phyloP scores from a whole-genome alignment of 92 coral and sea anemone species.

The Parazoanthus swiftii region DNA sequence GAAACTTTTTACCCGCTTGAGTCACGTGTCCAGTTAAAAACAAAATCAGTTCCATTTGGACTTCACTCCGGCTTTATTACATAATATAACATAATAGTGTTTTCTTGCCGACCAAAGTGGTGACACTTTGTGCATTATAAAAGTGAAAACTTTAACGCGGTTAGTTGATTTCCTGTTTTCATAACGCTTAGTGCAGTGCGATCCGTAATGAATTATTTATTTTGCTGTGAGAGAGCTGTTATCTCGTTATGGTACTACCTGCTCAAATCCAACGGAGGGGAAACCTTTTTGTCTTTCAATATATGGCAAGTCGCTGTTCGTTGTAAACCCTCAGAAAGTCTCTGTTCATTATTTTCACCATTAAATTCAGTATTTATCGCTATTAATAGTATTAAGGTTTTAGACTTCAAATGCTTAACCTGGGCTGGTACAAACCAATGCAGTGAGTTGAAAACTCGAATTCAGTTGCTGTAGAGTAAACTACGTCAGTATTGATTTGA shows the following conservation, averaged over 20 bases:
- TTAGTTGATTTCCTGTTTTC: background rate
- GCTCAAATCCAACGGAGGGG: background rate
- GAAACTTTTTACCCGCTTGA: background rate
- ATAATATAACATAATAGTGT: too few species aligned
- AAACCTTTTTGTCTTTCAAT: background rate
- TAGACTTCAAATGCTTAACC: background rate
- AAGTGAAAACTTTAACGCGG: background rate
- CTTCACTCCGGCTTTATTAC: too few species aligned
- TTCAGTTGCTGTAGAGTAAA: background rate
- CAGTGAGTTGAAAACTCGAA: background rate
- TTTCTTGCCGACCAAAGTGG: background rate
- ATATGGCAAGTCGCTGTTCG: background rate
- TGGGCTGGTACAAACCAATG: background rate
- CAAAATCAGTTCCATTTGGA: too few species aligned
- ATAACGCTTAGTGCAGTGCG: background rate
- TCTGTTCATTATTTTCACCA: background rate
- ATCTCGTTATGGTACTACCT: constrained; percentile 13
- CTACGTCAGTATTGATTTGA: background rate
- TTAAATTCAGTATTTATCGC: background rate
- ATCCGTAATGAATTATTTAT: background rate
- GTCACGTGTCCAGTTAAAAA: too few species aligned
- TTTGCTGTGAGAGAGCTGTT: background rate
- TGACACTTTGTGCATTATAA: background rate
- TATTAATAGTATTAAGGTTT: background rate
- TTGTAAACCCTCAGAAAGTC: background rate